phyloP scores from a whole-genome alignment of 2,797 vertebrate genomes.

The Holocentrus rufus region DNA sequence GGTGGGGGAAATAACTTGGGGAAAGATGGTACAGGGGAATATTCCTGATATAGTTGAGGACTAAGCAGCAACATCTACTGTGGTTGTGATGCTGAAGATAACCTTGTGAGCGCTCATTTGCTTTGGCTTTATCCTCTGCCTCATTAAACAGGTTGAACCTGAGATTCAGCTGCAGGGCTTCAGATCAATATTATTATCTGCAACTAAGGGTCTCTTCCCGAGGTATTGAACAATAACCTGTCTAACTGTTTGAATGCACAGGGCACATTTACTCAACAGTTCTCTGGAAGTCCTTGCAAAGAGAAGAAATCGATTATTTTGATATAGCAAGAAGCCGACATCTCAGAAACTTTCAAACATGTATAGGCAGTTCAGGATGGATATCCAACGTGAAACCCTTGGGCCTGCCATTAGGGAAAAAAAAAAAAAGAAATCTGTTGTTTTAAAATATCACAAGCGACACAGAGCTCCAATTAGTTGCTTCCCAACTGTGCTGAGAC shows the following conservation, averaged over 20 bases:
- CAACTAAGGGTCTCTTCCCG: neutral
- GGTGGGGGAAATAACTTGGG: neutral
- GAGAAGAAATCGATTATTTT: neutral
- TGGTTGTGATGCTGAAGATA: neutral
- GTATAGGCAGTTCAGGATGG: neutral
- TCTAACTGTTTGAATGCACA: neutral
- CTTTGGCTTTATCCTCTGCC: constrained; percentile 1
- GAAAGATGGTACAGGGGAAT: neutral
- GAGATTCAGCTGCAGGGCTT: neutral
- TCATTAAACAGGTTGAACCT: neutral
- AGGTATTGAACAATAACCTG: neutral
- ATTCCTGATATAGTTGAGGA: neutral
- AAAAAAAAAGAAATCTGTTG: neutral
- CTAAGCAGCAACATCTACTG: neutral
- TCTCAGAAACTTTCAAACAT: neutral
- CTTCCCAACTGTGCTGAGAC: constrained; percentile 35
- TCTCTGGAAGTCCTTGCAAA: neutral
- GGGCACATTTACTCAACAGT: neutral
- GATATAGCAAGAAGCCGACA: neutral
- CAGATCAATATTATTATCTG: neutral
- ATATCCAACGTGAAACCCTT: neutral
- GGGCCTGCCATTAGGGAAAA: neutral
- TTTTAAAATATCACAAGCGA: constrained; percentile 27
- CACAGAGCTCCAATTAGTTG: constrained; percentile 40
- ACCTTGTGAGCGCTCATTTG: neutral